Percentiles rank a stretch among this genome's conserved stretches.
These are phyloP conservation scores for Phthorimaea operculella DNA, from an alignment of 1,140 invertebrate genomes.

Conservation along the genomic window DNA sequence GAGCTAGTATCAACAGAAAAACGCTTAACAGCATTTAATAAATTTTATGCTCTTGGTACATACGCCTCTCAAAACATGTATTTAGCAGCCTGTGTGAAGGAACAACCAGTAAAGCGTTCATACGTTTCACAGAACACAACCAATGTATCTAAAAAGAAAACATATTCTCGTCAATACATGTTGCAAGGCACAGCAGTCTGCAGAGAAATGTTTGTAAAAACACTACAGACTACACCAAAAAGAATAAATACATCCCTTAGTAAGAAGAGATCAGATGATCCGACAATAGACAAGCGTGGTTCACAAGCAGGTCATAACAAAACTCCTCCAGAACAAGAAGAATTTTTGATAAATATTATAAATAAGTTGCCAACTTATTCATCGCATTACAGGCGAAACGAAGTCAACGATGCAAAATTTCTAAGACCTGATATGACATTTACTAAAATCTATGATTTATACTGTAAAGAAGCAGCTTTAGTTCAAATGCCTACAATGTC, in stretches of 20 bases:
- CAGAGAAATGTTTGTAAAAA: constrained; percentile 1
- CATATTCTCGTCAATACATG: too few relatives aligned
- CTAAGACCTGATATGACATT: neutral
- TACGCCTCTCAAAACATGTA: too few relatives aligned
- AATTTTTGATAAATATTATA: neutral
- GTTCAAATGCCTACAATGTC: neutral
- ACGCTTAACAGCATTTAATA: too few relatives aligned
- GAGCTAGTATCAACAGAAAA: too few relatives aligned
- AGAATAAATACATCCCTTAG: constrained; percentile 1
- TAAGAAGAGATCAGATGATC: neutral
- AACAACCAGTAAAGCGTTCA: too few relatives aligned
- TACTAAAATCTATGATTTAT: neutral
- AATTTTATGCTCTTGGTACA: too few relatives aligned
- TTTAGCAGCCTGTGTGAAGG: too few relatives aligned
- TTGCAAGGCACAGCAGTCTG: neutral
- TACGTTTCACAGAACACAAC: too few relatives aligned
- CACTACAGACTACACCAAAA: neutral
- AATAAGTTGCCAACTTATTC: neutral
- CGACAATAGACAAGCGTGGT: neutral
- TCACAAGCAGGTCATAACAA: too few relatives aligned
- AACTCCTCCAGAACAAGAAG: neutral
- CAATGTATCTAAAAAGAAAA: too few relatives aligned
- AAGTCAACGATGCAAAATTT: neutral
- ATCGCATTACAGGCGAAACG: neutral
- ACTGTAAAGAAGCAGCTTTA: neutral